Conservation (phyloP, 2,113 vertebrate genomes). For the Ivindomyrus marchei region DNA sequence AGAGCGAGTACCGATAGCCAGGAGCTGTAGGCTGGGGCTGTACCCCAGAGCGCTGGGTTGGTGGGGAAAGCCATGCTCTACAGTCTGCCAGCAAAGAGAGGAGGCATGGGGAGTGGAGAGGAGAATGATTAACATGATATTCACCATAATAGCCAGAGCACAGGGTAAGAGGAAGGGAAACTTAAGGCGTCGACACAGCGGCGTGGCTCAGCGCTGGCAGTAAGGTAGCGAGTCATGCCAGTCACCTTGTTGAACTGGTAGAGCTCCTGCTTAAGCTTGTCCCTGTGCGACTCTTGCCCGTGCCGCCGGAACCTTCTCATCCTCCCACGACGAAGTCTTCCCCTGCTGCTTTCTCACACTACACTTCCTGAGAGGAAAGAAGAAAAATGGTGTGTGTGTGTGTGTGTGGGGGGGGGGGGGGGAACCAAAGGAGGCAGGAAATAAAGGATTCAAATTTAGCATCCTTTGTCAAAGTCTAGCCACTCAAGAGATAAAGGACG, state of each 20-base stretch:
- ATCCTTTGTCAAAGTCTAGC: neutral
- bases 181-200: neutral
- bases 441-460: neutral
- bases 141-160: neutral
- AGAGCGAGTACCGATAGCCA: constrained; percentile 90
- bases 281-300: constrained; percentile 81
- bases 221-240: neutral
- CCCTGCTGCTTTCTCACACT: constrained; percentile 41
- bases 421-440: neutral
- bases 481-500: neutral
- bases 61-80: constrained; percentile 97
- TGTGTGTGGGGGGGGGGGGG: too few relatives aligned
- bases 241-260: constrained; percentile 92
- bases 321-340: constrained; percentile 46
- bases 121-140: neutral
- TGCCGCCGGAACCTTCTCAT: constrained; percentile 93
- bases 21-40: constrained; percentile 73
- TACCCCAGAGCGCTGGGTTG: constrained; percentile 94
- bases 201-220: neutral
- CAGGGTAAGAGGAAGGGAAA: neutral
- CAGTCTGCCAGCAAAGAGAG: constrained; percentile 65
- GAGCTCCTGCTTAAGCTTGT: constrained; percentile 85
- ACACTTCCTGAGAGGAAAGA: constrained; percentile 30
- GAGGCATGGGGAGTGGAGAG: constrained; percentile 1
- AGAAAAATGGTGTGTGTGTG: neutral